These are phyloP conservation scores for Periophthalmus modestus DNA, from an alignment of 2,113 vertebrate species.

Conservation along the genomic window DNA sequence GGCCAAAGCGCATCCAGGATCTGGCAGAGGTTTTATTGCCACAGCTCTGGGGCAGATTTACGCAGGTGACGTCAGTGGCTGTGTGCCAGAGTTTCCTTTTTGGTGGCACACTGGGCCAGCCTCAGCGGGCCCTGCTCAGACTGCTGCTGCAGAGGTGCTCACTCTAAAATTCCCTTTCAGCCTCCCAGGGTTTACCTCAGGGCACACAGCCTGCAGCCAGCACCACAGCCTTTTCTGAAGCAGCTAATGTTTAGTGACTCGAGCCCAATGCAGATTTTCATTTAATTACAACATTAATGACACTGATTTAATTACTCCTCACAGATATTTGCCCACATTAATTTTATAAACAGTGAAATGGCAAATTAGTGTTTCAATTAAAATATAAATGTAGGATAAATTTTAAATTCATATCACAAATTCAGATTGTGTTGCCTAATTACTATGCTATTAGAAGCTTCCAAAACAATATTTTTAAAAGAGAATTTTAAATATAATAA, in stretches of 20 bases:
- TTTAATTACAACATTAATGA: slow-evolving; percentile 52
- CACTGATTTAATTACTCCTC: slow-evolving; percentile 49
- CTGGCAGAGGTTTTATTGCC: slow-evolving; percentile 84
- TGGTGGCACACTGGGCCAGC: slow-evolving; percentile 85
- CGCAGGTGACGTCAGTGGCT: slow-evolving; percentile 93
- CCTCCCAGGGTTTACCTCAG: slow-evolving; percentile 84
- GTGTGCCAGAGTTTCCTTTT: slow-evolving; percentile 86
- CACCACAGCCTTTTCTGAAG: slow-evolving; percentile 50
- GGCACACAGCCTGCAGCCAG: slow-evolving; percentile 74
- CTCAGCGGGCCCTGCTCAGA: slow-evolving; percentile 82
- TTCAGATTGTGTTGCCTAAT: slow-evolving; percentile 13
- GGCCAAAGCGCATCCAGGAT: slow-evolving; percentile 87
- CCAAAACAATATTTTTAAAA: neutral
- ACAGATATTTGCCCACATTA: slow-evolving; percentile 29
- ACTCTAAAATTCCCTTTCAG: slow-evolving; percentile 89
- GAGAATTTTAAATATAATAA: neutral
- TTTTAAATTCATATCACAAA: slow-evolving; percentile 33
- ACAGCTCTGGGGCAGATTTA: slow-evolving; percentile 87
- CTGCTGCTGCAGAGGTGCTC: slow-evolving; percentile 82
- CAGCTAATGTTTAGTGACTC: slow-evolving; percentile 46
- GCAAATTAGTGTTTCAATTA: slow-evolving; percentile 39
- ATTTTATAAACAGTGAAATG: slow-evolving; percentile 35
- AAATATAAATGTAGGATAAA: slow-evolving; percentile 28
- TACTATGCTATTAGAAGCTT: neutral
- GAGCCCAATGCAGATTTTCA: slow-evolving; percentile 32